phyloP scores from a whole-genome alignment of 2,888 invertebrate genomes.

The Andrena flavipes region DNA sequence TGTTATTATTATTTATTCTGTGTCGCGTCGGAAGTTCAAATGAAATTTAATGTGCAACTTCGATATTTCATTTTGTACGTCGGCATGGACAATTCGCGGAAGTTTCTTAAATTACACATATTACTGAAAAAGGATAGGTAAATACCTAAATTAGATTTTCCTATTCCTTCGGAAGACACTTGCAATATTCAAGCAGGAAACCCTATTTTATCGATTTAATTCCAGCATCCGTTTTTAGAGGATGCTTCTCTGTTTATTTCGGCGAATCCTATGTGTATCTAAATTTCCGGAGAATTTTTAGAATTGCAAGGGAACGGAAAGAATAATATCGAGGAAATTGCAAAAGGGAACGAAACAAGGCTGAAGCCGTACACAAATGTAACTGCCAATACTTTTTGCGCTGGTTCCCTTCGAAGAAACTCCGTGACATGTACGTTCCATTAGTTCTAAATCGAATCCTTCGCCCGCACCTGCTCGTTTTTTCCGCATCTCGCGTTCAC shows the following conservation, averaged over 20 bases:
- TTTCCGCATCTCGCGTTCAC: conserved; percentile 27
- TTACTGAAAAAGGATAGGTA: too few species aligned
- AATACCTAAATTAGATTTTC: not conserved
- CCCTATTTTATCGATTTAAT: not conserved
- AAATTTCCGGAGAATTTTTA: not conserved
- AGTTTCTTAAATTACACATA: too few species aligned
- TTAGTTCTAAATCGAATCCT: conserved; percentile 51
- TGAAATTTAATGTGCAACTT: not conserved
- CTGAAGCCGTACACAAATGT: conserved; percentile 43
- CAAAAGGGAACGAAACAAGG: not conserved
- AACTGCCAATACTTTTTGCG: conserved; percentile 40
- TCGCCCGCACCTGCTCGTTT: conserved; percentile 47
- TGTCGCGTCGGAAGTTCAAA: not conserved
- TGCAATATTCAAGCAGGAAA: too few species aligned
- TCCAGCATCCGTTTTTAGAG: not conserved
- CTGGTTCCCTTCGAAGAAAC: conserved; percentile 27
- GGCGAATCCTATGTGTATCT: not conserved
- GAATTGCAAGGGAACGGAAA: not conserved
- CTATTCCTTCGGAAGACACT: not conserved
- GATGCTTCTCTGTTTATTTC: not conserved
- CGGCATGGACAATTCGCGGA: too few species aligned
- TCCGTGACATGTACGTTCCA: conserved; percentile 47
- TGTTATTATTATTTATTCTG: too few species aligned
- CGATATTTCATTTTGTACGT: too few species aligned
- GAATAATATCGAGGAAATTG: conserved; percentile 8